These are phyloP conservation scores for Mesoligia furuncula DNA, from an alignment of 2,888 invertebrate species.

Conservation along the genomic window DNA sequence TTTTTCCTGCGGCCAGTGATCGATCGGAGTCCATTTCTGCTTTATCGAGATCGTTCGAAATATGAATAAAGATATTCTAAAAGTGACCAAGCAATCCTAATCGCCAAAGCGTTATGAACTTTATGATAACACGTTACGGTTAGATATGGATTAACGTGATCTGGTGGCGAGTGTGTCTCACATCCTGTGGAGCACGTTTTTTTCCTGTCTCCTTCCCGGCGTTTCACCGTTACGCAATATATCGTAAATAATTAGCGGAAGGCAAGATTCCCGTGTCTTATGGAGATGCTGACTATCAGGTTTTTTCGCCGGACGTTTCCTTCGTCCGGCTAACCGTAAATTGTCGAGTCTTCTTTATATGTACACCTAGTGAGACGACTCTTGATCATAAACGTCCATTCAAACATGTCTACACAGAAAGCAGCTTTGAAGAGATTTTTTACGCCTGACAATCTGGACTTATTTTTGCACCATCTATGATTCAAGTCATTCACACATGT, in stretches of 20 bases:
- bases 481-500: slow-evolving; percentile 23
- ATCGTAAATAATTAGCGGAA: slow-evolving; percentile 91
- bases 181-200: slow-evolving; percentile 89
- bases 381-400: slow-evolving; percentile 62
- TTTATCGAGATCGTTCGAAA: slow-evolving; percentile 88
- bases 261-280: slow-evolving; percentile 90
- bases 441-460: slow-evolving; percentile 36
- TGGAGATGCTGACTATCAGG: slow-evolving; percentile 87
- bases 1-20: slow-evolving; percentile 69
- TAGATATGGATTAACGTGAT: slow-evolving; percentile 71
- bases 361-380: slow-evolving; percentile 67
- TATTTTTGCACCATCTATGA: slow-evolving; percentile 44
- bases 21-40: slow-evolving; percentile 83
- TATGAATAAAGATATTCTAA: slow-evolving; percentile 90
- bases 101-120: slow-evolving; percentile 74
- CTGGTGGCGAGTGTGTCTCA: slow-evolving; percentile 77
- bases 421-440: slow-evolving; percentile 61
- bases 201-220: slow-evolving; percentile 89
- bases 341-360: slow-evolving; percentile 70
- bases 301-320: slow-evolving; percentile 87
- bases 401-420: slow-evolving; percentile 60
- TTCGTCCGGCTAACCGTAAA: slow-evolving; percentile 81
- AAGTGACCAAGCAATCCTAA: slow-evolving; percentile 79
- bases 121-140: slow-evolving; percentile 74
- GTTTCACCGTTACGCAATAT: slow-evolving; percentile 91